Evolutionary conservation across 2,888 invertebrate species (phyloP).

Genomic region (Alcis repandata): DNA sequence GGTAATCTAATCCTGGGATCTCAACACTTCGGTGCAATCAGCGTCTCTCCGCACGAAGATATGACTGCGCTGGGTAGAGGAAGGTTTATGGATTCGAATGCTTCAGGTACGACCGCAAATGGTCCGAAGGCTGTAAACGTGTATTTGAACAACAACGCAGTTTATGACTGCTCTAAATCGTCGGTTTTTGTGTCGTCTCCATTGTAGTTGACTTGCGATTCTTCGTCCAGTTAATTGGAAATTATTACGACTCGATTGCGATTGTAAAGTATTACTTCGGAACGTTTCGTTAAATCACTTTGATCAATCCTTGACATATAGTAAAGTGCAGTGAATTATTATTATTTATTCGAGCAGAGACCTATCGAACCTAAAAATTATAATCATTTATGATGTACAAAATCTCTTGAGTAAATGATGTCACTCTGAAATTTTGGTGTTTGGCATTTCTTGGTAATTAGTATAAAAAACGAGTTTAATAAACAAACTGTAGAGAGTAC

Average conservation of each 20-base stretch:
- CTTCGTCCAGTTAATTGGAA: constrained; percentile 74
- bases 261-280: constrained; percentile 70
- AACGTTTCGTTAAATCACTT: constrained; percentile 71
- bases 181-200: constrained; percentile 63
- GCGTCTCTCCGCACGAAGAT: constrained; percentile 49
- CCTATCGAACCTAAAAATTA: neutral
- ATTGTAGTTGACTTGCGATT: constrained; percentile 57
- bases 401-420: too few species aligned
- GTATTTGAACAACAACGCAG: constrained; percentile 65
- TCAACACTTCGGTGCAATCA: constrained; percentile 53
- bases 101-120: constrained; percentile 51
- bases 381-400: neutral
- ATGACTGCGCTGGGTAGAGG: constrained; percentile 57
- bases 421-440: neutral
- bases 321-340: constrained; percentile 54
- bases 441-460: neutral
- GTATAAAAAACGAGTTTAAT: neutral
- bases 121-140: constrained; percentile 46
- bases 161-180: constrained; percentile 60
- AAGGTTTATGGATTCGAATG: constrained; percentile 60
- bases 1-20: constrained; percentile 53
- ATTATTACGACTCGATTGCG: constrained; percentile 72
- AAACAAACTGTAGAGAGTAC: neutral
- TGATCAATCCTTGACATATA: constrained; percentile 68
- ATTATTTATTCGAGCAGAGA: constrained; percentile 46